Base-by-base conservation (phyloP, 2,113 vertebrate genomes). In the Coptodon rendalli region DNA sequence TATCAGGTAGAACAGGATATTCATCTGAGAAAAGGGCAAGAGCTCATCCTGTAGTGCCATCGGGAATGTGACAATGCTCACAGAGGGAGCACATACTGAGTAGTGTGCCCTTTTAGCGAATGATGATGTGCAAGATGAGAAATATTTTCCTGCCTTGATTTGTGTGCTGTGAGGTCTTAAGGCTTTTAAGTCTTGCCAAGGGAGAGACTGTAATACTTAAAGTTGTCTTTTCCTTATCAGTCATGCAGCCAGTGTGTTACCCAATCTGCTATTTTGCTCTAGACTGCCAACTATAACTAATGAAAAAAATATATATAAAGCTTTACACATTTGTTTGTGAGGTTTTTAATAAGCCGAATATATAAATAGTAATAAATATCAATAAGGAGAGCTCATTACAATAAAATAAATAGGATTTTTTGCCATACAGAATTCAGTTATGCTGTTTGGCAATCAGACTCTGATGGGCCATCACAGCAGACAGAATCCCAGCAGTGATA, bases 1-100 rank as follows among this genome's bases (percentile, higher is more conserved):
- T 52, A 83, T 82, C 73, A 86, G 68, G 53, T 84, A 45, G 66
- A 83, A 57, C 38, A 85, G 81, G 22, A 43, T n/a, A 71, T 79
- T 71, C 36, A n/a, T 85, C 34, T 81, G n/a, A 80, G 81, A 17
- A 93, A 90, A 89, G 89, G 81, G 87, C 81, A 91, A 71, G 63
- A 63, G 48, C 73, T 80, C 53, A 14, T 93, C 81, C 81, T 50
- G 80, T 48, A 17, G 73, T 19, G 78, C 50, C 29, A 22, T 29
- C 24, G 31, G 63, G 85, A 45, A 86, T 29, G 43, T 43, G 85
- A 50, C 8, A 66, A 43, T 36, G 71, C 59, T 61, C 82, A 7
- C 36, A 80, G 71, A 83, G 17, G 16, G 63, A 81, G 68, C 19
- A 12, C 68, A 45, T 11, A 48, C 78, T 84, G 79, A 81, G 54